Evolutionary conservation across 2,113 vertebrate genomes (phyloP), one percentile per base, ranked within the genome.

Genomic region (Progne subis): DNA sequence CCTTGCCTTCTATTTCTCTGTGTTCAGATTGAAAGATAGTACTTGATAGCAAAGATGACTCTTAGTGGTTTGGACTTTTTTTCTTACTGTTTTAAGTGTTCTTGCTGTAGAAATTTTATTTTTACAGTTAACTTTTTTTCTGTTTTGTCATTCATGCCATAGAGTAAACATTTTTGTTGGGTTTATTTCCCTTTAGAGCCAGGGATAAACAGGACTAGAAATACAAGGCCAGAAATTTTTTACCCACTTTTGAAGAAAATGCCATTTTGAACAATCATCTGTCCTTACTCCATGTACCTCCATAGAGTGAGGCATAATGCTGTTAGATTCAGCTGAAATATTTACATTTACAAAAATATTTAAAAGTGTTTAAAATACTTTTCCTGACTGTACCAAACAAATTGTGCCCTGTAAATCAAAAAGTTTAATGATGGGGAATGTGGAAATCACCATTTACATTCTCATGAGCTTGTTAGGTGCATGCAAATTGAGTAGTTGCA

Each of bases 131-230:
- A 1, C 46, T 72, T 69, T 37, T 55, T 44, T 71, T 59, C 49
- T 93, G 34, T 81, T 37, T 88, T 79, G 39, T 57, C 32, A 60
- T 81, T 86, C 77, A 86, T n/a, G 43, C 25, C 31, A 2, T n/a
- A 77, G 65, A 63, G 75, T 94, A 88, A 91, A 71, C 52, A 39
- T 78, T 94, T 78, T 89, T 75, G 26, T 64, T 94, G 26, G 39
- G n/a, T 31, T 23, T 69, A 23, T 80, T 95, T 97, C 85, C 90
- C 56, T 68, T 95, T 69, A 95, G 77, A 94, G 79, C 14, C 13
- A 23, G 3, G 3, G 34, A 12, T 57, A 12, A 25, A n/a, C 59
- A 17, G 61, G 53, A 97, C 79, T 74, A 88, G 47, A 72, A 28
- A 44, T 17, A 26, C 6, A 60, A 88, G 82, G 34, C 61, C 59